phyloP scores from a whole-genome alignment of 30 jellyfish, hydroid and myxozoan species.

The Aurelia sp. region DNA sequence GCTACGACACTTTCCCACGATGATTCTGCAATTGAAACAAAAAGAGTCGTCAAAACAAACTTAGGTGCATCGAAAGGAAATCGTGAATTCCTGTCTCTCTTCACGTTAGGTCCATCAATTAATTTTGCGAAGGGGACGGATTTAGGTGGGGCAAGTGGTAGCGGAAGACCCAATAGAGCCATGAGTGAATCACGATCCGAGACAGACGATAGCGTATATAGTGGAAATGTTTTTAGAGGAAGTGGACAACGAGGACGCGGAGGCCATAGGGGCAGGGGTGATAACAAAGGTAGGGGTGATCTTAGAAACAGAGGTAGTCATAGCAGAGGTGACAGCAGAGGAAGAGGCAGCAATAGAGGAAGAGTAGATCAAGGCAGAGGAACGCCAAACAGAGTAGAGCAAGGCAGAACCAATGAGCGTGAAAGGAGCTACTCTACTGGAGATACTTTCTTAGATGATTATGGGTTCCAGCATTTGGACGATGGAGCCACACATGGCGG shows the following conservation, averaged over 20 bases:
- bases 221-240: too few species aligned
- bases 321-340: not conserved
- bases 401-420: not conserved
- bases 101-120: too few species aligned
- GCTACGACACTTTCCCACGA: too few species aligned
- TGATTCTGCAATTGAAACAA: too few species aligned
- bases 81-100: too few species aligned
- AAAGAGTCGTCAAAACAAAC: too few species aligned
- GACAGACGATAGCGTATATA: too few species aligned
- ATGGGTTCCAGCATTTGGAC: not conserved
- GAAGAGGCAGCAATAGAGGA: not conserved
- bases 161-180: not conserved
- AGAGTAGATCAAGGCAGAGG: not conserved
- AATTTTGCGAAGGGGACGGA: not conserved
- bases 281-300: not conserved
- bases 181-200: too few species aligned
- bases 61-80: too few species aligned
- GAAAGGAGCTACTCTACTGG: not conserved
- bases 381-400: too few species aligned
- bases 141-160: not conserved
- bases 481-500: not conserved
- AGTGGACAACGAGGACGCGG: too few species aligned
- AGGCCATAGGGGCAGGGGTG: slow-evolving; percentile 4
- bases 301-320: not conserved
- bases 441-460: too few species aligned